Conservation (phyloP, 2,888 invertebrate species). For the Thereva unica region DNA sequence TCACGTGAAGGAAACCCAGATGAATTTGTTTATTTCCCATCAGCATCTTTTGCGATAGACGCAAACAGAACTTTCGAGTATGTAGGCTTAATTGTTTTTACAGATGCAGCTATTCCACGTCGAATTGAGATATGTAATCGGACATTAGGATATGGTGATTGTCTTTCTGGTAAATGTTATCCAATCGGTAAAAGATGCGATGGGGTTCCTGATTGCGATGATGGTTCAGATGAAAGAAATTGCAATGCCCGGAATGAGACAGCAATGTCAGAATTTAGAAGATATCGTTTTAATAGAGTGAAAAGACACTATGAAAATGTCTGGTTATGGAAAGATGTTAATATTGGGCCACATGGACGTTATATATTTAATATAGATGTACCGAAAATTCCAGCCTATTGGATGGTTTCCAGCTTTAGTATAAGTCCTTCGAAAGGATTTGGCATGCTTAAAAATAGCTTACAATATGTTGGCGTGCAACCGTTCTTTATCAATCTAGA, state of each 20-base stretch:
- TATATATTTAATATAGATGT: conserved; percentile 84
- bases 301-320: conserved; percentile 91
- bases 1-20: conserved; percentile 83
- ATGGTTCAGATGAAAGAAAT: conserved; percentile 82
- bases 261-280: conserved; percentile 74
- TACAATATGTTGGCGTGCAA: conserved; percentile 85
- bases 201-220: conserved; percentile 75
- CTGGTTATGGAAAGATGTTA: conserved; percentile 94
- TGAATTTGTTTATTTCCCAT: conserved; percentile 82
- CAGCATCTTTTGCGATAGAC: conserved; percentile 89
- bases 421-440: conserved; percentile 86
- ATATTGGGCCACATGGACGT: conserved; percentile 89
- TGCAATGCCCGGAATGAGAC: conserved; percentile 71
- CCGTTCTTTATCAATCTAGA: conserved; percentile 96
- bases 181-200: conserved; percentile 77
- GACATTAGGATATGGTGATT: conserved; percentile 75
- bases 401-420: conserved; percentile 92
- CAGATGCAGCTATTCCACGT: conserved; percentile 79
- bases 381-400: conserved; percentile 82
- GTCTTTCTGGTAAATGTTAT: conserved; percentile 82
- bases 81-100: conserved; percentile 86
- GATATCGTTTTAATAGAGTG: conserved; percentile 81
- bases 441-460: conserved; percentile 80
- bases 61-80: conserved; percentile 92
- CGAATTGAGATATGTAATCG: conserved; percentile 72